A percentile compares a stretch with the other conserved stretches of the same genome.
phyloP scores from a whole-genome alignment of 2,113 vertebrate genomes.

The Muntiacus reevesi region DNA sequence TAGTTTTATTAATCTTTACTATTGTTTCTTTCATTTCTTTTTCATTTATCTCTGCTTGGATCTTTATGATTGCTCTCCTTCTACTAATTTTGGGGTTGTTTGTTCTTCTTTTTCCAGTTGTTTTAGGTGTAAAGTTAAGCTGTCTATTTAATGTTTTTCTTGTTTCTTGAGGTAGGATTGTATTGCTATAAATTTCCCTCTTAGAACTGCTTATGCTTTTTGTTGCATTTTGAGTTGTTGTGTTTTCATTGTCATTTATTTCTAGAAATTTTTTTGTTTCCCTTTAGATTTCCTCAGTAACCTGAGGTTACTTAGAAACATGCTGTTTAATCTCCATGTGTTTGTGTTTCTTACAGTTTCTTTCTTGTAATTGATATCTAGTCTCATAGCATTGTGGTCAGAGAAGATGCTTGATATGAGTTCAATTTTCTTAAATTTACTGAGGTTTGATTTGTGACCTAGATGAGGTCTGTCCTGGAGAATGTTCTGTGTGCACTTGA shows the following conservation, averaged over 20 bases:
- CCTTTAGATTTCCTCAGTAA: background rate
- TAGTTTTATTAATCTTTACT: background rate
- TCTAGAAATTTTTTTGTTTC: background rate
- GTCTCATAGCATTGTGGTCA: background rate
- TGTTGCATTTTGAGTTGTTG: background rate
- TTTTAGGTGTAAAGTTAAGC: background rate
- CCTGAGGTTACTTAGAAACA: background rate
- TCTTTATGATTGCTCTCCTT: background rate
- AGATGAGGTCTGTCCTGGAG: background rate
- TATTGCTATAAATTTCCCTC: background rate
- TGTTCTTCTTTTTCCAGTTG: background rate
- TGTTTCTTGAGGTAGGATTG: background rate
- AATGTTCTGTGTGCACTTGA: background rate
- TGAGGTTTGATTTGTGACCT: background rate
- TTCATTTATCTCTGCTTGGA: background rate
- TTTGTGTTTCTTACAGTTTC: background rate
- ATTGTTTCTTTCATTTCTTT: background rate
- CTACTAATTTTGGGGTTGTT: background rate
- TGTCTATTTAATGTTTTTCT: background rate
- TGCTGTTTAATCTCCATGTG: background rate
- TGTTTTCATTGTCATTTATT: background rate
- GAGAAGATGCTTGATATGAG: background rate
- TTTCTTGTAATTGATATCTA: background rate
- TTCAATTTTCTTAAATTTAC: background rate
- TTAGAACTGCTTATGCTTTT: background rate